Base-by-base conservation (phyloP, 1,140 invertebrate genomes). In the Vanessa atalanta region DNA sequence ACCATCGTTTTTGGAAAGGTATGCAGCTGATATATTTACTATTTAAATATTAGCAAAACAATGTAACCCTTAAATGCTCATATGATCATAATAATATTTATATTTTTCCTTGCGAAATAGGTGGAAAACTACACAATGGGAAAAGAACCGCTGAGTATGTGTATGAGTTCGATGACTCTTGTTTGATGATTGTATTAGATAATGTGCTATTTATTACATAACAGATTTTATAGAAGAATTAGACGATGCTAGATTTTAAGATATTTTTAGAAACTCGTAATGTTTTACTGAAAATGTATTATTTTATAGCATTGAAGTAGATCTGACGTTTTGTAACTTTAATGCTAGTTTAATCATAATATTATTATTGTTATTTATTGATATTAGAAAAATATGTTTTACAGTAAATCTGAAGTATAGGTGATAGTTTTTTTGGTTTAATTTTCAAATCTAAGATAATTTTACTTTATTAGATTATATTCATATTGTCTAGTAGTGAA, bases 1-100 rank as follows among this genome's bases (percentile, higher is more conserved):
- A 72, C 91, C 93, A 2, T 93, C 93, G 14, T 94, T 95, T 80
- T 91, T 95, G 76, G 94, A 95, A 84, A 93, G 94, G 94, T 95
- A 83, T 65, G 78, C 72, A 20, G 53, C 14, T 61, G 5, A 37
- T 60, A 37, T 0, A 51, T 15, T 51, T 14, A 12, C 12, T 5
- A 51, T 12, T 51, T n/a, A 3, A 26, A 15, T n/a, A 6, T 55
- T 23, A 12, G 16, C 14, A 16, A 55, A 60, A 8, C 1, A 20
- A 13, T 37, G 12, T 11, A 61, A 23, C 12, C 31, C 31, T 37
- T 14, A 31, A 31, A 37, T 0, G 1, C 13, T 51, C 15, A 31
- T 37, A 37, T 37, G 26, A 11, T 61, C 26, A 63, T 73, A 73
- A 69, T 73, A 77, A 77, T 68, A 37, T 47, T 67, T 23, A 68